Evolutionary conservation across 2,113 vertebrate genomes (phyloP).

Genomic region (Cephalopterus ornatus): DNA sequence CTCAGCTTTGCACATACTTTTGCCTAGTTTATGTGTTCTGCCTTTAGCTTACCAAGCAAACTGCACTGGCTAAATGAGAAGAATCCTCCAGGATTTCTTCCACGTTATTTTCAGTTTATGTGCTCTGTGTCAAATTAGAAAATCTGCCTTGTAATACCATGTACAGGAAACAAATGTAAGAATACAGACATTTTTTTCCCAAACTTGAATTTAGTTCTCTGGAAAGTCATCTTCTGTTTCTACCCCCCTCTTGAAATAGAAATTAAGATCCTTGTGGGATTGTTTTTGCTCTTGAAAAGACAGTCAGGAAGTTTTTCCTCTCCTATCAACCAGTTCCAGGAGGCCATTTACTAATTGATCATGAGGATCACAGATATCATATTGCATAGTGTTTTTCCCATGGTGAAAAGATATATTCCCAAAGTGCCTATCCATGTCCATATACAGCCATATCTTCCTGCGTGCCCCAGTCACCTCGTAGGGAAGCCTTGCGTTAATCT

Average conservation of each 20-base stretch:
- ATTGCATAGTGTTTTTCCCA: fast-evolving
- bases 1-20: not conserved
- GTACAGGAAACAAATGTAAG: not conserved
- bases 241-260: not conserved
- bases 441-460: not conserved
- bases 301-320: not conserved
- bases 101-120: not conserved
- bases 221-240: not conserved
- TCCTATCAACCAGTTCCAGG: not conserved
- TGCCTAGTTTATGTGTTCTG: not conserved
- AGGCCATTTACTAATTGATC: not conserved
- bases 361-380: not conserved
- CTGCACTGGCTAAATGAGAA: not conserved
- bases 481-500: not conserved
- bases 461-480: fast-evolving
- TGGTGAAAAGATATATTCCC: fast-evolving
- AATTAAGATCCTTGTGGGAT: not conserved
- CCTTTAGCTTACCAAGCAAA: not conserved
- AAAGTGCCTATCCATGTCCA: not conserved
- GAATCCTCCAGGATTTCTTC: not conserved
- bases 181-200: not conserved
- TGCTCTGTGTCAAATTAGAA: not conserved
- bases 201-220: not conserved
- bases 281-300: not conserved
- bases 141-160: not conserved